Base-by-base conservation (phyloP, 2,113 vertebrate species). In the Melanostigma gelatinosum region DNA sequence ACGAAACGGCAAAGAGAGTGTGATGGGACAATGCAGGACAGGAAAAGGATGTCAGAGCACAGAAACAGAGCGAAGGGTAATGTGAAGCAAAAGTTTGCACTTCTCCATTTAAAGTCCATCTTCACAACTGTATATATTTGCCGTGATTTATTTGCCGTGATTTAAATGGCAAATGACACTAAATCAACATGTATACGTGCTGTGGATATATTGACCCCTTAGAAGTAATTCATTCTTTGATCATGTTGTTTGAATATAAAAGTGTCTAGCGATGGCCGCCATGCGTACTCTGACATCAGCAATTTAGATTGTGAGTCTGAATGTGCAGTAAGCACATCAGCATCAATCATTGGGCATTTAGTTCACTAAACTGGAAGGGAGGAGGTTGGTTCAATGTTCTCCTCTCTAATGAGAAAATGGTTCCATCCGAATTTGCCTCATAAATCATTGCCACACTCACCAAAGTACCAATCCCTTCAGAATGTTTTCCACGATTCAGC, bases 331-430 rank as follows among this genome's bases (percentile, higher is more conserved):
- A 87, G 80, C 80, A 71, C 85, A 91, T 89, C 83, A 88, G 74
- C 88, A 94, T 94, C 89, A 92, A 92, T 93, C 93, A 92, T 10
- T 1, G 48, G 70, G 77, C 87, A 74, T 89, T 91, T 89, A 88
- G 85, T 88, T 89, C 87, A 82, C 82, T 65, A 68, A 83, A 82
- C 85, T 84, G 82, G 77, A 72, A 83, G 77, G 84, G 75, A 89
- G 79, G 82, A 88, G 80, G 87, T 78, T 73, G 89, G 57, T 86
- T 90, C 81, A 40, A 77, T 86, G 86, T 89, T 92, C 90, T 89
- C 68, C 69, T 85, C 67, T 81, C 79, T 94, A 91, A 94, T 90
- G 90, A 92, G 85, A 88, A 91, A 91, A 93, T 75, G 79, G 82
- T 90, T 92, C 86, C 87, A 63, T 89, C 82, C 87, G 85, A 93